Conservation (phyloP, 2,888 invertebrate species). For the Polyploca ridens region DNA sequence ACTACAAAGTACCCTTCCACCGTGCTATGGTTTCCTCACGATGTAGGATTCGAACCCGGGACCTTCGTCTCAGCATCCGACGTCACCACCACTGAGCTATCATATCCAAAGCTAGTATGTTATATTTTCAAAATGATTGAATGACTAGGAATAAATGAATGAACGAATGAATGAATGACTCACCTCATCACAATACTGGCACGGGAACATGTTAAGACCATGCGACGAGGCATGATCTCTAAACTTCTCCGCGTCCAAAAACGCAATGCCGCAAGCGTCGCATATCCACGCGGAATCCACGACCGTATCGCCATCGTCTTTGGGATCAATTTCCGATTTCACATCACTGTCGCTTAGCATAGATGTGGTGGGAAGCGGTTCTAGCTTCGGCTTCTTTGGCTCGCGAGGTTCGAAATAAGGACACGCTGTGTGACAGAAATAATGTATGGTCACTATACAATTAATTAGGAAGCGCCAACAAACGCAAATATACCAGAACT, state of each 20-base stretch:
- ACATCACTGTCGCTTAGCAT: slow-evolving; percentile 16
- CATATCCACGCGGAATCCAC: slow-evolving; percentile 59
- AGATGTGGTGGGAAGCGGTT: slow-evolving; percentile 33
- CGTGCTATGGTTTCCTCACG: no score
- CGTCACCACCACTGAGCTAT: neutral
- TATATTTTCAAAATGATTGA: neutral
- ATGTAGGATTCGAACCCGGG: no score
- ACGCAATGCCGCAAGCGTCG: slow-evolving; percentile 69
- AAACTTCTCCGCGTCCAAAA: slow-evolving; percentile 56
- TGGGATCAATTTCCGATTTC: slow-evolving; percentile 32
- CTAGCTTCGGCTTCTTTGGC: slow-evolving; percentile 55
- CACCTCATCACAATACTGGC: slow-evolving; percentile 68
- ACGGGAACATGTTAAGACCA: slow-evolving; percentile 58
- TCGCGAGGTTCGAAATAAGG: slow-evolving; percentile 77
- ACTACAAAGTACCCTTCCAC: no score
- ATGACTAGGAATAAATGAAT: neutral
- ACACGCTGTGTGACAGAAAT: slow-evolving; percentile 52
- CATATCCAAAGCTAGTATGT: no score
- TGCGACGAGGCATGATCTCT: slow-evolving; percentile 62
- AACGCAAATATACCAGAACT: no score
- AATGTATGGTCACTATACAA: neutral
- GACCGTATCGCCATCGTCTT: slow-evolving; percentile 32
- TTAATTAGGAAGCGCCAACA: no score
- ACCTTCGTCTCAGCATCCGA: no score
- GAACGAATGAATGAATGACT: slow-evolving; percentile 22